These are phyloP conservation scores for Gallinago nigripennis DNA, from an alignment of 2,797 vertebrate species.

Conservation along the genomic window DNA sequence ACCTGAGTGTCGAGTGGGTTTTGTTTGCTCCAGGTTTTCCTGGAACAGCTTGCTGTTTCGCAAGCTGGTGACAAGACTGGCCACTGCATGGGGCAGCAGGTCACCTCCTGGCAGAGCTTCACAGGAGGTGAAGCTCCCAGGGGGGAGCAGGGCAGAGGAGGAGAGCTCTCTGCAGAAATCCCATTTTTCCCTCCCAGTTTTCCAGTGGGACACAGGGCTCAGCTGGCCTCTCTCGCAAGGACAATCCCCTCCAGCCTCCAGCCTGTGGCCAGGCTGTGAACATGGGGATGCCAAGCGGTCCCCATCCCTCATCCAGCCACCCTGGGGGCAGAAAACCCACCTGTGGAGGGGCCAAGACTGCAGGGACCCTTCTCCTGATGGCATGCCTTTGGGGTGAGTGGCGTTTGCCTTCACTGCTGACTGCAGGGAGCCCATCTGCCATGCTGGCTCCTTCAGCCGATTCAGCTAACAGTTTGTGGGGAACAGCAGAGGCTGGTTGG, in stretches of 20 bases:
- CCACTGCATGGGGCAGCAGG: background rate
- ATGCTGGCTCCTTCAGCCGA: rapidly evolving
- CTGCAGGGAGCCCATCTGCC: background rate
- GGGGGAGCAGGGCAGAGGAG: background rate
- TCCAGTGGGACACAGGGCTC: background rate
- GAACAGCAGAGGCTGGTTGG: background rate
- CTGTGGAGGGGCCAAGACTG: background rate
- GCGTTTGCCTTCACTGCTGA: background rate
- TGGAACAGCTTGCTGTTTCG: background rate
- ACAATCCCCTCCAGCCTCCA: background rate
- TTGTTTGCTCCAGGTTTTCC: background rate
- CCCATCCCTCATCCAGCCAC: background rate
- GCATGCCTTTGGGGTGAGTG: background rate
- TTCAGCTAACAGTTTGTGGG: background rate
- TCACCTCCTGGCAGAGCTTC: background rate
- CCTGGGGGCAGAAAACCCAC: background rate
- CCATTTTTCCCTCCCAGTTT: background rate
- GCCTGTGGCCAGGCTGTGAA: background rate
- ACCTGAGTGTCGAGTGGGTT: background rate
- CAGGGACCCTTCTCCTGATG: background rate
- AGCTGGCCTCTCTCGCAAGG: background rate
- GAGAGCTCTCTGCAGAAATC: background rate
- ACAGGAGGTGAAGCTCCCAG: background rate
- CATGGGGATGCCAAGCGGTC: background rate
- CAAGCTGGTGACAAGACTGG: background rate